Base-by-base conservation (phyloP, 1,140 invertebrate genomes). In the Aradophagus sp. region DNA sequence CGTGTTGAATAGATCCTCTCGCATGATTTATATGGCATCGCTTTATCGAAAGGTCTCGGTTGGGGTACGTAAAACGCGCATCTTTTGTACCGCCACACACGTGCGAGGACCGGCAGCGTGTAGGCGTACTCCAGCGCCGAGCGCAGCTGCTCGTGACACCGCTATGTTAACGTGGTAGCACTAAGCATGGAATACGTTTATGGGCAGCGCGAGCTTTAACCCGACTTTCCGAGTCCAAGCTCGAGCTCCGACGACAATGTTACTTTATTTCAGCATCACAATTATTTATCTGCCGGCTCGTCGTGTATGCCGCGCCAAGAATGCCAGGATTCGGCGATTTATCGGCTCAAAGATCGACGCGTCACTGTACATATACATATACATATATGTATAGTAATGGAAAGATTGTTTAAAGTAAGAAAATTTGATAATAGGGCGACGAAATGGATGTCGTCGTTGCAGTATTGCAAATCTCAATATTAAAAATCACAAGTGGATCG, bases 131-230 rank as follows among this genome's bases (percentile, higher is more conserved):
- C 47, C 45, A 26, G 47, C 66, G 63, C 63, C 74, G 48, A 62
- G 59, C 55, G 36, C 68, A 61, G 65, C 74, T 53, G 72, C 65
- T 80, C 81, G 81, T 82, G 79, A 81, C 80, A 70, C 68, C 74
- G 74, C 76, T 81, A 82, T 82, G 81, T 79, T 80, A 82, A 80
- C 77, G 73, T 74, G 73, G 69, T 75, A 78, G 76, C 75, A 41
- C 47, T 67, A 78, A 68, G 79, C 80, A 75, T 83, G 79, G 80
- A 81, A 83, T 83, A 83, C 71, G 79, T 83, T 82, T 78, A 45
- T 67, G 38, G 35, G 14, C 23, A 27, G 52, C 50, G 31, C 61
- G 31, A 55, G 42, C 47, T 52, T 53, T 26, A 26, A 20, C 13
- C 34, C 5, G 15, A 44, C 29, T 44, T 34, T 34, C 19, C 6